Evolutionary conservation across 2,888 invertebrate species (phyloP).

Genomic region (Yponomeuta cagnagella): DNA sequence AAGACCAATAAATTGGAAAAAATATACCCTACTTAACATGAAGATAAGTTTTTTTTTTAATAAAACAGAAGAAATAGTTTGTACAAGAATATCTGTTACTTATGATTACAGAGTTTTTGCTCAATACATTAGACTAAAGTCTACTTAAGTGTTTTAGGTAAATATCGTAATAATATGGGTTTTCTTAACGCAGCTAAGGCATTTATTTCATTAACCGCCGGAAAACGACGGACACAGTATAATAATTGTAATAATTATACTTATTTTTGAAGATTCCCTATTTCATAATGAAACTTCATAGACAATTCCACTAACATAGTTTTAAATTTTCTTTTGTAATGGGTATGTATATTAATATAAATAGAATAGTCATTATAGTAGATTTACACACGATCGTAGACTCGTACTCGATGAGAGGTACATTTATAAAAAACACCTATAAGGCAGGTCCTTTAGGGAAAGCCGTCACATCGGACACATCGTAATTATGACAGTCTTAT

Average conservation of each 20-base stretch:
- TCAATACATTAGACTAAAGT: neutral
- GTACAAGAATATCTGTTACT: conserved; percentile 11
- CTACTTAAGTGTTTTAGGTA: neutral
- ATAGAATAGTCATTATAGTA: neutral
- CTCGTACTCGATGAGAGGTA: conserved; percentile 45
- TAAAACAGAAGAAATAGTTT: conserved; percentile 28
- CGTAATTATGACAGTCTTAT: neutral
- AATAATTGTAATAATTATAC: neutral
- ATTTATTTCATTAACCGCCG: conserved; percentile 5
- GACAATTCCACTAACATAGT: neutral
- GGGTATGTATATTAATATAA: neutral
- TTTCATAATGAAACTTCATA: neutral
- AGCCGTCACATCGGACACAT: conserved; percentile 42
- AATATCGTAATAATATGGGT: conserved; percentile 4
- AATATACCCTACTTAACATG: too few species aligned
- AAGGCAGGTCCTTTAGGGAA: conserved; percentile 68
- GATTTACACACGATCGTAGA: neutral
- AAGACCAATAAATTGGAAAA: too few species aligned
- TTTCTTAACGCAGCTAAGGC: conserved; percentile 11
- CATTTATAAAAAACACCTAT: conserved; percentile 68
- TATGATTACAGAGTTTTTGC: neutral
- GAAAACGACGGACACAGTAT: conserved; percentile 4
- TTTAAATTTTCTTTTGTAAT: neutral
- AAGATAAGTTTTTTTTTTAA: neutral
- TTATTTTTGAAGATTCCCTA: neutral